A percentile compares a stretch with the other conserved stretches of the same genome.
phyloP scores from a whole-genome alignment of 2,888 invertebrate species.

The Cerastoderma edule region DNA sequence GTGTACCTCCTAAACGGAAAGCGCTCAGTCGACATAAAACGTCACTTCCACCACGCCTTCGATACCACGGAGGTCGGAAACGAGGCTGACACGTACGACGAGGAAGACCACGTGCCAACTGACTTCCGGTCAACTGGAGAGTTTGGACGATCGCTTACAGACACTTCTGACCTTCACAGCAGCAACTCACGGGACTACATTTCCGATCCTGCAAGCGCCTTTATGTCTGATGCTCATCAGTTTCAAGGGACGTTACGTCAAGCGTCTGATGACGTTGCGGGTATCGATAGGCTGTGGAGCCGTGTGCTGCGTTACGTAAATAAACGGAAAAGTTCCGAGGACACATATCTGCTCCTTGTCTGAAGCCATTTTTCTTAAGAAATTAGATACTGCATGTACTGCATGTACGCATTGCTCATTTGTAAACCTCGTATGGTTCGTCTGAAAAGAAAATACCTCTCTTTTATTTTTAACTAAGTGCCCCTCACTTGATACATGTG shows the following conservation, averaged over 20 bases:
- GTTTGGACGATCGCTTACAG: background rate
- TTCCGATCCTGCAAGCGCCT: no score
- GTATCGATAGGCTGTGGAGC: background rate
- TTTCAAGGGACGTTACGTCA: no score
- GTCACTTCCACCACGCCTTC: background rate
- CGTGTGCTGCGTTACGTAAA: background rate
- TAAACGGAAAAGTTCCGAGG: background rate
- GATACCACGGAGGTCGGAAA: slow-evolving; percentile 1
- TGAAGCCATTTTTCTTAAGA: background rate
- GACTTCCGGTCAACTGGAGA: background rate
- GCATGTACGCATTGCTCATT: no score
- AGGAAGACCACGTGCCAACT: background rate
- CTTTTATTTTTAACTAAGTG: no score
- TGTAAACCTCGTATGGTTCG: no score
- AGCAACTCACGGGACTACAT: background rate
- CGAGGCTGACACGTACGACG: background rate
- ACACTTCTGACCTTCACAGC: background rate
- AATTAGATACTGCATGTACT: background rate
- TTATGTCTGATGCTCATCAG: no score
- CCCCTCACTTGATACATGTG: no score
- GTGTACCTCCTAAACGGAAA: slow-evolving; percentile 47
- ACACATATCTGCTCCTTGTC: background rate
- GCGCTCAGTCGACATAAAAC: slow-evolving; percentile 22
- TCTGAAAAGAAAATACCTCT: no score
- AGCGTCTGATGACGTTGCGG: background rate